Evolutionary conservation across 2,888 invertebrate genomes (phyloP).

Genomic region (Heliconius sara): DNA sequence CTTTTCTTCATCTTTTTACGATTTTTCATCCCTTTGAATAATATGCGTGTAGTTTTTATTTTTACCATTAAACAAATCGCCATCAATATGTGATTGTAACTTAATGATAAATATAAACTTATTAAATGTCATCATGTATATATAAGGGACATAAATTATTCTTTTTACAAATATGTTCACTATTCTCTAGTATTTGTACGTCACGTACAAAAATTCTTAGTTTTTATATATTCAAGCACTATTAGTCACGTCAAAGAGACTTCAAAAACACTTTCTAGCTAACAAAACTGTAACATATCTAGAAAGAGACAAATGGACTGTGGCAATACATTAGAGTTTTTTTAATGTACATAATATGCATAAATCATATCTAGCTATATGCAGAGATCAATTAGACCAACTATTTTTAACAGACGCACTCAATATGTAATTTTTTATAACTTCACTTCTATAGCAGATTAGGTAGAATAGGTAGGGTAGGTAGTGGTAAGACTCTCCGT

Average conservation of each 20-base stretch:
- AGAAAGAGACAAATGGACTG: background rate
- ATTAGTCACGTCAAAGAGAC: slow-evolving; percentile 25
- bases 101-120: background rate
- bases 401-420: too few relatives aligned
- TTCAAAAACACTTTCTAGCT: slow-evolving; percentile 2
- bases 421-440: too few relatives aligned
- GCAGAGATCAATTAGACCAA: too few relatives aligned
- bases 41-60: too few relatives aligned
- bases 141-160: background rate
- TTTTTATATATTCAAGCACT: background rate
- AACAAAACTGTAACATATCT: background rate
- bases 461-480: too few relatives aligned
- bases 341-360: background rate
- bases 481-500: too few relatives aligned
- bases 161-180: background rate
- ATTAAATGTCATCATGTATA: background rate
- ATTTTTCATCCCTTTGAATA: too few relatives aligned
- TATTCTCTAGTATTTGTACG: background rate
- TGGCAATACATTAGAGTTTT: background rate
- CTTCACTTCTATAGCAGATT: too few relatives aligned
- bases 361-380: background rate
- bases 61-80: too few relatives aligned
- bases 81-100: too few relatives aligned
- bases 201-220: background rate
- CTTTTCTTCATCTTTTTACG: too few relatives aligned